Evolutionary conservation across 2,888 invertebrate species (phyloP).

Genomic region (Synanthedon myopaeformis): DNA sequence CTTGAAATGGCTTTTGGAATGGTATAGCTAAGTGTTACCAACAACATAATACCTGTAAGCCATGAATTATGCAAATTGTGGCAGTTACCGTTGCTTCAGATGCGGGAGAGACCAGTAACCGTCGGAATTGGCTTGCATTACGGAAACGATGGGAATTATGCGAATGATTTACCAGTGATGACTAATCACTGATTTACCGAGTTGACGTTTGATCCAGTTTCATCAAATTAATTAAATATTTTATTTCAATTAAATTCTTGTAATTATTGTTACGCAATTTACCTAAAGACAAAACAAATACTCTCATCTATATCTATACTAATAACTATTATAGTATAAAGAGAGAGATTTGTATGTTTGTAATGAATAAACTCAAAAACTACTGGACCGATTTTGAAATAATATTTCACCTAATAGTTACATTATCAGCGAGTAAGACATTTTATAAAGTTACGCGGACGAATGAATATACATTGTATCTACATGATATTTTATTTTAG

Average conservation of each 20-base stretch:
- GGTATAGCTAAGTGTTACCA: not conserved
- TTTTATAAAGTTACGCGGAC: no score
- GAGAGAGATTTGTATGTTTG: no score
- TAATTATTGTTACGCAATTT: slow-evolving; percentile 8
- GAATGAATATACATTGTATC: no score
- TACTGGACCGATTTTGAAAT: no score
- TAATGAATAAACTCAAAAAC: no score
- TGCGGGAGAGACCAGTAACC: slow-evolving; percentile 18
- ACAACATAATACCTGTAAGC: slow-evolving; percentile 15
- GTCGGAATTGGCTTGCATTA: slow-evolving; percentile 18
- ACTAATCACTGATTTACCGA: slow-evolving; percentile 25
- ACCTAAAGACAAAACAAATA: no score
- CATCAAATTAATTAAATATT: not conserved
- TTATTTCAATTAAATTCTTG: not conserved
- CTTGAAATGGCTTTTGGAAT: not conserved
- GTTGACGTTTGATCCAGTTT: slow-evolving; percentile 21
- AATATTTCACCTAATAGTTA: no score
- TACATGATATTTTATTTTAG: no score
- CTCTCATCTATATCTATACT: no score
- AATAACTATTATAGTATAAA: no score
- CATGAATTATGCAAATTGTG: slow-evolving; percentile 21
- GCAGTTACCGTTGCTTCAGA: slow-evolving; percentile 11
- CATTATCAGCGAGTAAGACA: no score
- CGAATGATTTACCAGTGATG: slow-evolving; percentile 28
- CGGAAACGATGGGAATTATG: slow-evolving; percentile 17